Evolutionary conservation across 2,113 vertebrate species (phyloP).

Genomic region (Neogobius melanostomus): DNA sequence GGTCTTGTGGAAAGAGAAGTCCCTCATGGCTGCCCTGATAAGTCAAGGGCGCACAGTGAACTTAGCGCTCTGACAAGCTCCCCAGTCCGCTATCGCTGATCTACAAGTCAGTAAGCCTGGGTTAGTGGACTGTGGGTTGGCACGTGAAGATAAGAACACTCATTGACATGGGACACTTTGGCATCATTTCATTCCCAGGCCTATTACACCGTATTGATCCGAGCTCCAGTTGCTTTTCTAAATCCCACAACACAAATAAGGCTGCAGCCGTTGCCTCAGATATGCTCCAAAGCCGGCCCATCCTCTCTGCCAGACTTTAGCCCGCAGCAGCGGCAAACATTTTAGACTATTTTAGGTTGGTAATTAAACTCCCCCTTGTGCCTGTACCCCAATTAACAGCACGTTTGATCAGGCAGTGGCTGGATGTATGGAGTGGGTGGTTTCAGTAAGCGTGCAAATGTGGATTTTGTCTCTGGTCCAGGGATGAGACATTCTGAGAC

Average conservation of each 20-base stretch:
- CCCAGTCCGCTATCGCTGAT: constrained; percentile 63
- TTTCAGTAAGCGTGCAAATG: constrained; percentile 64
- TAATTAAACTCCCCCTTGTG: constrained; percentile 66
- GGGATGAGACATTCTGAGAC: constrained; percentile 52
- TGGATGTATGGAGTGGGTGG: constrained; percentile 61
- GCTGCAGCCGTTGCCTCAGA: constrained; percentile 56
- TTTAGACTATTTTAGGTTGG: constrained; percentile 64
- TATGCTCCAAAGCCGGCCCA: constrained; percentile 27
- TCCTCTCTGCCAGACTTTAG: constrained; percentile 24
- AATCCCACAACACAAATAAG: constrained; percentile 63
- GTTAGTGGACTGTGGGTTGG: constrained; percentile 54
- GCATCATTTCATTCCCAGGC: constrained; percentile 71
- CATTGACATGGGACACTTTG: constrained; percentile 72
- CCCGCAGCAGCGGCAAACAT: constrained; percentile 48
- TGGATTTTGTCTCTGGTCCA: constrained; percentile 52
- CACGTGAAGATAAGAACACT: constrained; percentile 76
- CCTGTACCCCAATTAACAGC: constrained; percentile 59
- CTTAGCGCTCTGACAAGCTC: constrained; percentile 39
- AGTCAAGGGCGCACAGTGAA: constrained; percentile 49
- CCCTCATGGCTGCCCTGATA: constrained; percentile 34
- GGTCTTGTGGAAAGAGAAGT: constrained; percentile 32
- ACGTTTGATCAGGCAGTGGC: constrained; percentile 65
- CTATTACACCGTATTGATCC: constrained; percentile 76
- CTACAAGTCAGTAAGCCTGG: constrained; percentile 68
- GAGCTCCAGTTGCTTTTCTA: constrained; percentile 56